Conservation (phyloP, 1,140 invertebrate species). For the Bombus cullumanus region DNA sequence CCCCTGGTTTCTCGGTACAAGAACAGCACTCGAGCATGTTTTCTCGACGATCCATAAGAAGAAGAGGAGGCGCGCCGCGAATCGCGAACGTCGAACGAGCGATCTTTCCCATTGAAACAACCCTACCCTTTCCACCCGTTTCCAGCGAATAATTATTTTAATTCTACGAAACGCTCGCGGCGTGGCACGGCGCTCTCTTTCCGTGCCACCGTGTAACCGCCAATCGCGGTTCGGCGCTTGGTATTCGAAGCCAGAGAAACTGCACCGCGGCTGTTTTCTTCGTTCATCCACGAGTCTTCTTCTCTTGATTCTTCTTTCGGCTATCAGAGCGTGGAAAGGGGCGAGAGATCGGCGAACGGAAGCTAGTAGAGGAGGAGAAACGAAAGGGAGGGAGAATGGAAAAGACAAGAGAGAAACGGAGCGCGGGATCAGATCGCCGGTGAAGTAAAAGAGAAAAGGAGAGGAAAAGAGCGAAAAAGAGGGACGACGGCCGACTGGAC, state of each 20-base stretch:
- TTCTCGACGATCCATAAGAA: background rate
- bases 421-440: background rate
- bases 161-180: constrained; percentile 17
- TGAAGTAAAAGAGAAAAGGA: constrained; percentile 48
- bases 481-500: constrained; percentile 76
- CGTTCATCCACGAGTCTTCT: constrained; percentile 56
- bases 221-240: constrained; percentile 20
- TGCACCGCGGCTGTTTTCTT: constrained; percentile 41
- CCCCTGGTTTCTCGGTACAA: background rate
- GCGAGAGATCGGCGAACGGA: constrained; percentile 38
- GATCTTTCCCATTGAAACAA: constrained; percentile 17
- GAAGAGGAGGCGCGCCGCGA: background rate
- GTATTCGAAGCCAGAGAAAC: too few species aligned
- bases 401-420: constrained; percentile 65
- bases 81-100: constrained; percentile 1
- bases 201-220: background rate
- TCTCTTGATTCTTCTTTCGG: constrained; percentile 34
- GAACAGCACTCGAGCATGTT: background rate
- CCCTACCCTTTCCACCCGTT: background rate
- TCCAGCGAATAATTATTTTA: constrained; percentile 43
- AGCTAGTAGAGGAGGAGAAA: background rate
- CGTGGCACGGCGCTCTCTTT: background rate
- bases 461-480: constrained; percentile 64
- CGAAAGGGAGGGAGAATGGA: constrained; percentile 53
- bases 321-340: constrained; percentile 58